Evolutionary conservation across 2,888 invertebrate species (phyloP).

Genomic region (Trisateles emortualis): DNA sequence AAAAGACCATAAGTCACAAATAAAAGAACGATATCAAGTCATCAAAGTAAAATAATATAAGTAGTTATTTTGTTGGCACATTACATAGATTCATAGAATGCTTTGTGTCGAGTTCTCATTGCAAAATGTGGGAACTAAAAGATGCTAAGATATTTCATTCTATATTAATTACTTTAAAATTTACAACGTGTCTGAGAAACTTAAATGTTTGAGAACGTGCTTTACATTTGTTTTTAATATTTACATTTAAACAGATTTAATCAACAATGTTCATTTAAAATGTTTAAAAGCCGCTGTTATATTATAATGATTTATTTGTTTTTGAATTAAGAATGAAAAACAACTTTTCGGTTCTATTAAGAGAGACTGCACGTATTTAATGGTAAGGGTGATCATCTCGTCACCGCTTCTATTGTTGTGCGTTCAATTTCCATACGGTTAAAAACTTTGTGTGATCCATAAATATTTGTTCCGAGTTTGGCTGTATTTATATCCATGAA

Average conservation of each 20-base stretch:
- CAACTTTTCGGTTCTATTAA: background rate
- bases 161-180: slow-evolving; percentile 44
- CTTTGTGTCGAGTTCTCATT: slow-evolving; percentile 47
- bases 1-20: slow-evolving; percentile 35
- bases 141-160: slow-evolving; percentile 38
- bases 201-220: slow-evolving; percentile 3
- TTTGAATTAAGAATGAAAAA: background rate
- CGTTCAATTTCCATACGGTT: too few relatives aligned
- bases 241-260: slow-evolving; percentile 16
- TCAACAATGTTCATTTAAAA: slow-evolving; percentile 10
- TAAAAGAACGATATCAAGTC: slow-evolving; percentile 30
- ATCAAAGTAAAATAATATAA: slow-evolving; percentile 30
- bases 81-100: slow-evolving; percentile 26
- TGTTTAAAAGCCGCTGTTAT: background rate
- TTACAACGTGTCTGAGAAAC: slow-evolving; percentile 41
- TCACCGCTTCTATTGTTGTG: too few relatives aligned
- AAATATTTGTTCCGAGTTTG: too few relatives aligned
- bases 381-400: too few relatives aligned
- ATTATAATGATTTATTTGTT: background rate
- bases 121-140: slow-evolving; percentile 46
- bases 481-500: too few relatives aligned
- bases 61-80: slow-evolving; percentile 31
- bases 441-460: too few relatives aligned
- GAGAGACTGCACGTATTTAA: too few relatives aligned
- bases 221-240: slow-evolving; percentile 5